Evolutionary conservation across 2,797 vertebrate species (phyloP).

Genomic region (Eulemur mongoz): DNA sequence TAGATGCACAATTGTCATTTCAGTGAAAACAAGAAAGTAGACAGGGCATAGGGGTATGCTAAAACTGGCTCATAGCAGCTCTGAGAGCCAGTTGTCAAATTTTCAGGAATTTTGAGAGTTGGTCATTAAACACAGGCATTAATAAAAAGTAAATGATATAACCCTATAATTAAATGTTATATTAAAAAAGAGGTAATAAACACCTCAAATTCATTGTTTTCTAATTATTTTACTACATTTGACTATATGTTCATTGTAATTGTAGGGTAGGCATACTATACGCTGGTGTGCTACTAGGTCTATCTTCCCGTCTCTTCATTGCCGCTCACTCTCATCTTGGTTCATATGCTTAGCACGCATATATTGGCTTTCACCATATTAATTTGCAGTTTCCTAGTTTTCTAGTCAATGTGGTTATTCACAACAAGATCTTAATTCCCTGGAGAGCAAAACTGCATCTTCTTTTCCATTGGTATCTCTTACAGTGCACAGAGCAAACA

Average conservation of each 20-base stretch:
- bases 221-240: not conserved
- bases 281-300: accelerated
- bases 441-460: too few relatives aligned
- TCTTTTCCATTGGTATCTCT: not conserved
- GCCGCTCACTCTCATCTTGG: not conserved
- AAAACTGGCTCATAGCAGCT: not conserved
- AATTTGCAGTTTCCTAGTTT: not conserved
- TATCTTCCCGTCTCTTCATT: not conserved
- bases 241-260: not conserved
- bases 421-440: not conserved
- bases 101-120: slow-evolving; percentile 6
- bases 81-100: not conserved
- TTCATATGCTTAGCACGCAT: not conserved
- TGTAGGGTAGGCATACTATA: accelerated
- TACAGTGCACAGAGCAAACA: not conserved
- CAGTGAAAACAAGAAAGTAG: not conserved
- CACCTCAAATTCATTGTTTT: not conserved
- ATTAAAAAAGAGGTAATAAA: not conserved
- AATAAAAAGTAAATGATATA: not conserved
- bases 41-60: not conserved
- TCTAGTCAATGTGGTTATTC: not conserved
- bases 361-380: not conserved
- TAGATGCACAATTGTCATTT: not conserved
- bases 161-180: not conserved
- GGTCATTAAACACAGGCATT: not conserved